Conservation (phyloP, 2,113 vertebrate genomes). For the Furnarius figulus region DNA sequence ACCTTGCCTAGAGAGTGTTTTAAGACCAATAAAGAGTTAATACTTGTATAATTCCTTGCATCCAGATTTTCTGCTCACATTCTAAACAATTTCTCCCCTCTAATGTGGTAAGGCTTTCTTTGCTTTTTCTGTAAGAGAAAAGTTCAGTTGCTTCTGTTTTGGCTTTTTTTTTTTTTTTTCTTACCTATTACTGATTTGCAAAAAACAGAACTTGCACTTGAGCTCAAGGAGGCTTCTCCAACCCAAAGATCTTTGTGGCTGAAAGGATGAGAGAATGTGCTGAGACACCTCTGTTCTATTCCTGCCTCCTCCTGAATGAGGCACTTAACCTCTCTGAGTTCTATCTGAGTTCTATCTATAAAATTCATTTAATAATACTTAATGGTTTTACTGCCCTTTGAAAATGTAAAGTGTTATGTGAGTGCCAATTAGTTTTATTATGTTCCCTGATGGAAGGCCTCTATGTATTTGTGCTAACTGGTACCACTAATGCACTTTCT, state of each 20-base stretch:
- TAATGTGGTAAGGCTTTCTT: neutral
- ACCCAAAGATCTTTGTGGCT: neutral
- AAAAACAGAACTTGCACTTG: neutral
- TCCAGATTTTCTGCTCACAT: neutral
- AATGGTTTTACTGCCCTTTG: constrained; percentile 45
- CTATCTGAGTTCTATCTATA: constrained; percentile 14
- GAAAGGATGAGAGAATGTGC: neutral
- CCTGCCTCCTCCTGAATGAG: constrained; percentile 5
- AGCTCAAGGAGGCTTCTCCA: neutral
- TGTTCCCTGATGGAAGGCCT: constrained; percentile 33
- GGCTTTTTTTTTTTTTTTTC: neutral
- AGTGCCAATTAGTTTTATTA: constrained; percentile 57
- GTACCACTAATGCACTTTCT: constrained; percentile 54
- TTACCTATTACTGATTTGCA: neutral
- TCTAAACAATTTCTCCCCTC: neutral
- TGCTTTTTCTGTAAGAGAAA: neutral
- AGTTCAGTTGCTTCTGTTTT: neutral
- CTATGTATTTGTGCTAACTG: constrained; percentile 12
- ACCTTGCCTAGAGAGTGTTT: neutral
- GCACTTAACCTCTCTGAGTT: constrained; percentile 29
- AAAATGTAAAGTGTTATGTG: constrained; percentile 48
- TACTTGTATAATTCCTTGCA: neutral
- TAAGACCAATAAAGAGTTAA: neutral
- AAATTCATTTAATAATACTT: constrained; percentile 63
- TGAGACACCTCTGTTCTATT: constrained; percentile 6